Base-by-base conservation (phyloP, 2,888 invertebrate species). In the Cryptocephalus moraei region DNA sequence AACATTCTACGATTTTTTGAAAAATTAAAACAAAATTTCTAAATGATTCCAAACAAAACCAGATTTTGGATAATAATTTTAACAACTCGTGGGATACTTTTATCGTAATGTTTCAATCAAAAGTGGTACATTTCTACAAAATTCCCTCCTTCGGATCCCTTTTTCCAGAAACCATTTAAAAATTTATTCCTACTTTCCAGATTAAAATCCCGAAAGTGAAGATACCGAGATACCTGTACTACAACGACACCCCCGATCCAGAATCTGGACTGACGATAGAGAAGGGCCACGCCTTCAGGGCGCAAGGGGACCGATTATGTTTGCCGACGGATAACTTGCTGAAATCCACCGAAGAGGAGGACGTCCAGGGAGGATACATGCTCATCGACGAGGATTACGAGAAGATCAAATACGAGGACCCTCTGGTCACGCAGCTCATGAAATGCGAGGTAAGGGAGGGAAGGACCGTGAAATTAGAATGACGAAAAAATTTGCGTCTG, bases 351-450 rank as follows among this genome's bases (percentile, higher is more conserved):
- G 57, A 57, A 43, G 55, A 56, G 8, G 75, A 77, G 52, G 75
- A 79, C 12, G 60, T 71, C 2, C 63, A 64, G 31, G 73, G 75
- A 41, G 76, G 75, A 13, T 80, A 79, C 47, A 74, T 80, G 60
- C 75, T 80, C 54, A 71, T 73, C 0, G 73, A 75, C 32, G 79
- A 80, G 46, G 78, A 80, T 52, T 81, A 73, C 55, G 75, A 78
- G 8, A 68, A 70, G 33, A 67, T 80, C 44, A 79, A 80, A 65
- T 83, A 81, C 55, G 82, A 82, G 64, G 75, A 77, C 8, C 75
- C 76, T 9, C 73, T 78, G 40, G 72, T 84, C 9, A 80, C 79
- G 61, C 67, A 72, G 44, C 69, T 84, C 8, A 75, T 76, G 60
- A 73, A 66, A 44, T 73, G 79, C 22, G 74, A 79, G 71, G 83